phyloP scores from a whole-genome alignment of 2,113 vertebrate species.

The Eubucco bourcierii region DNA sequence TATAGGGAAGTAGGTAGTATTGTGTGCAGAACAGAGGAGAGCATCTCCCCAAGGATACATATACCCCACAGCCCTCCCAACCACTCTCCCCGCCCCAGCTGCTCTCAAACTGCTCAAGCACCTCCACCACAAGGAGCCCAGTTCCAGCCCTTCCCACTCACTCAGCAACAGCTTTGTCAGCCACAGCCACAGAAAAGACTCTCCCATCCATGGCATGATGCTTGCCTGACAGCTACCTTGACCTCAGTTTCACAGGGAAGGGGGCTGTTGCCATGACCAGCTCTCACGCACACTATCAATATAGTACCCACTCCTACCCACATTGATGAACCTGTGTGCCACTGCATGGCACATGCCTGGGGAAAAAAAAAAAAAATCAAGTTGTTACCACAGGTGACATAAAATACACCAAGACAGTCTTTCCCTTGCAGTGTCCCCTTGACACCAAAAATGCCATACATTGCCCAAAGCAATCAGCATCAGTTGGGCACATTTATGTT shows the following conservation, averaged over 20 bases:
- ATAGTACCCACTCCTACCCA: too few relatives aligned
- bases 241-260: neutral
- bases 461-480: neutral
- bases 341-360: neutral
- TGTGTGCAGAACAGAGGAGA: neutral
- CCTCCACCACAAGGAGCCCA: rapidly evolving
- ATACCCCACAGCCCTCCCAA: rapidly evolving
- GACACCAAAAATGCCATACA: neutral
- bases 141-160: rapidly evolving
- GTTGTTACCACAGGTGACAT: neutral
- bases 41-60: rapidly evolving
- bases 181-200: neutral
- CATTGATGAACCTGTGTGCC: neutral
- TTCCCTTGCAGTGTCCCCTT: neutral
- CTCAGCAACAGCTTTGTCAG: rapidly evolving
- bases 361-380: neutral
- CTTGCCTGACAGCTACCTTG: neutral
- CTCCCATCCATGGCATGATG: rapidly evolving
- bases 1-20: neutral
- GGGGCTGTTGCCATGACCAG: neutral
- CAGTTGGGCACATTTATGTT: neutral
- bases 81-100: neutral
- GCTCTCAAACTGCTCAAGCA: neutral
- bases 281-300: rapidly evolving
- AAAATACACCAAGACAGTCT: neutral